Percentiles rank a stretch among this genome's conserved stretches.
phyloP scores from a whole-genome alignment of 2,888 invertebrate genomes.

The Sphinx pinastri region DNA sequence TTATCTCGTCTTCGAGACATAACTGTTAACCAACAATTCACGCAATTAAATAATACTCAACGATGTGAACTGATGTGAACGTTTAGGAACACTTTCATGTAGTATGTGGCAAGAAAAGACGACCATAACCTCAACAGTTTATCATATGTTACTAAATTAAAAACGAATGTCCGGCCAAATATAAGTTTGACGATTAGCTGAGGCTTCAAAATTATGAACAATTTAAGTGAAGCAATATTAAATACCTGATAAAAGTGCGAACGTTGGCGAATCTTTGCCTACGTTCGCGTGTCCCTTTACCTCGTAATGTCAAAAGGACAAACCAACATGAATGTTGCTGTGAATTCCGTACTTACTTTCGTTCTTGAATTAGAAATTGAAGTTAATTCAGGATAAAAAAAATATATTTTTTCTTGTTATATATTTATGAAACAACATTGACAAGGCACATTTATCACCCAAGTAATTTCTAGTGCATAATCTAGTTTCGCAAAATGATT shows the following conservation, averaged over 20 bases:
- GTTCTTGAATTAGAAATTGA: not conserved
- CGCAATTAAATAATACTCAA: constrained; percentile 29
- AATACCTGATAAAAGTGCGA: constrained; percentile 75
- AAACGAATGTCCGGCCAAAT: constrained; percentile 32
- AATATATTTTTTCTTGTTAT: no score
- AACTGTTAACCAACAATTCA: constrained; percentile 55
- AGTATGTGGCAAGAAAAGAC: constrained; percentile 67
- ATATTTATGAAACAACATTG: no score
- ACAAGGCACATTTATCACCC: no score
- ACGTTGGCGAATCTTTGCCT: constrained; percentile 75
- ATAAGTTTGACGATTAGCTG: constrained; percentile 30
- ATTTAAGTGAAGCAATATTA: constrained; percentile 35
- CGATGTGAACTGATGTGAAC: constrained; percentile 26
- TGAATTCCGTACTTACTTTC: not conserved
- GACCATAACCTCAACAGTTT: constrained; percentile 70
- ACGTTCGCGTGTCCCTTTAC: constrained; percentile 80
- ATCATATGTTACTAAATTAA: constrained; percentile 45
- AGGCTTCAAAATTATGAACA: constrained; percentile 28
- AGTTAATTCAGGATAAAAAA: not conserved
- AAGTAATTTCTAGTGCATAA: no score
- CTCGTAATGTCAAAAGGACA: constrained; percentile 75
- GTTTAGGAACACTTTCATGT: constrained; percentile 40
- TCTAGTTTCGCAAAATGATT: no score
- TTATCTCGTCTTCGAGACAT: constrained; percentile 85
- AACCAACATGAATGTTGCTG: constrained; percentile 46